Evolutionary conservation across 2,888 invertebrate genomes (phyloP).

Genomic region (Aphidoletes aphidimyza): DNA sequence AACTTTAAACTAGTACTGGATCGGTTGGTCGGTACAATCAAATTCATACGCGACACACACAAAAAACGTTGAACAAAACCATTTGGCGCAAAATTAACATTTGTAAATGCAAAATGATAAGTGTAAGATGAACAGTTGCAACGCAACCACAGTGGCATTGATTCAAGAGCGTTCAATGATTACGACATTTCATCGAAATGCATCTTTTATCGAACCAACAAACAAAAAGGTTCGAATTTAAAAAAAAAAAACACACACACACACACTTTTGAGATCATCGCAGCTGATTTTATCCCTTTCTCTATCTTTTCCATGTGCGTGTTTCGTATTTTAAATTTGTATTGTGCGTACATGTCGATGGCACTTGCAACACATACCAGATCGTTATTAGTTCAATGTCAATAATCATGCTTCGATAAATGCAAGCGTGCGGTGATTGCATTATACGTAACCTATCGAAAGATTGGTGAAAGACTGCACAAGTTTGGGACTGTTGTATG

Average conservation of each 20-base stretch:
- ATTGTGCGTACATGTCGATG: background rate
- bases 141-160: background rate
- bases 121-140: background rate
- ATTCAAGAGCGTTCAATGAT: background rate
- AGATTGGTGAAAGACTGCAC: no score
- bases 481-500: no score
- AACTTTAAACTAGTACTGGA: no score
- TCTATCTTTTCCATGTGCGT: background rate
- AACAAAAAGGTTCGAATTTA: background rate
- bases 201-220: background rate
- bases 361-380: constrained; percentile 1
- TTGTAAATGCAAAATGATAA: background rate
- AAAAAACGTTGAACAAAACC: constrained; percentile 26
- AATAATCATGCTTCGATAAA: constrained; percentile 32
- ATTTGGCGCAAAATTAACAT: constrained; percentile 32
- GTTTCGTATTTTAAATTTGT: background rate
- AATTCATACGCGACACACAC: background rate
- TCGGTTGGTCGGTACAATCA: no score
- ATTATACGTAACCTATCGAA: constrained; percentile 1
- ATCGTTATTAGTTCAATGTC: constrained; percentile 41
- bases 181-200: background rate
- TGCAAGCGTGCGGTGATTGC: constrained; percentile 8
- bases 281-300: background rate
- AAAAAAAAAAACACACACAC: no score
- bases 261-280: constrained; percentile 13